These are phyloP conservation scores for Phenganax subtilis DNA, from an alignment of 92 coral and sea anemone genomes.

Conservation along the genomic window DNA sequence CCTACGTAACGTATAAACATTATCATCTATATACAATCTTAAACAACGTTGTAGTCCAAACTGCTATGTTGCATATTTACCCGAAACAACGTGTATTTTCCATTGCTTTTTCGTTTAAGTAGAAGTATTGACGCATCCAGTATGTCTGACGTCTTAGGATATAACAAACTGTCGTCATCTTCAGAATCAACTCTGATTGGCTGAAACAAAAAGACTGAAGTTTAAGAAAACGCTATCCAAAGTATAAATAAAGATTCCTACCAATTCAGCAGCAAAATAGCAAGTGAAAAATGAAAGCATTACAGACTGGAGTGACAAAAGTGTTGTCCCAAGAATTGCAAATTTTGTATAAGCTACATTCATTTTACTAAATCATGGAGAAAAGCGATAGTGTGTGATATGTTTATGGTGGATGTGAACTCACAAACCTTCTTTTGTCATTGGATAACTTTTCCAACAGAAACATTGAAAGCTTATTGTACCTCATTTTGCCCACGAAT, in stretches of 20 bases:
- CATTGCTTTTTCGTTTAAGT: conserved; percentile 81
- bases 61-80: conserved; percentile 37
- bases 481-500: conserved; percentile 92
- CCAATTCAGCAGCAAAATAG: neutral
- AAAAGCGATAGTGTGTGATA: too few species aligned
- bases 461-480: neutral
- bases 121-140: conserved; percentile 82
- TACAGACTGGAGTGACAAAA: neutral
- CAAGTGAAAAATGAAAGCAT: neutral
- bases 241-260: too few species aligned
- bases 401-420: too few species aligned
- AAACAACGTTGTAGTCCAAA: neutral
- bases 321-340: neutral
- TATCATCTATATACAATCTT: neutral
- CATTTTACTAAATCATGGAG: too few species aligned
- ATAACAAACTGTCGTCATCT: conserved; percentile 67
- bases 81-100: conserved; percentile 87
- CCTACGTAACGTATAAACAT: conserved; percentile 7
- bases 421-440: neutral
- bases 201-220: conserved; percentile 35
- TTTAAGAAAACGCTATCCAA: neutral
- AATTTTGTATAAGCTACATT: too few species aligned
- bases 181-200: conserved; percentile 70
- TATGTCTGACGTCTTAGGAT: conserved; percentile 75
- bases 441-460: neutral